A percentile compares a stretch with the other conserved stretches of the same genome.
Conservation (phyloP, 2,113 vertebrate genomes). For the Gavialis gangeticus region DNA sequence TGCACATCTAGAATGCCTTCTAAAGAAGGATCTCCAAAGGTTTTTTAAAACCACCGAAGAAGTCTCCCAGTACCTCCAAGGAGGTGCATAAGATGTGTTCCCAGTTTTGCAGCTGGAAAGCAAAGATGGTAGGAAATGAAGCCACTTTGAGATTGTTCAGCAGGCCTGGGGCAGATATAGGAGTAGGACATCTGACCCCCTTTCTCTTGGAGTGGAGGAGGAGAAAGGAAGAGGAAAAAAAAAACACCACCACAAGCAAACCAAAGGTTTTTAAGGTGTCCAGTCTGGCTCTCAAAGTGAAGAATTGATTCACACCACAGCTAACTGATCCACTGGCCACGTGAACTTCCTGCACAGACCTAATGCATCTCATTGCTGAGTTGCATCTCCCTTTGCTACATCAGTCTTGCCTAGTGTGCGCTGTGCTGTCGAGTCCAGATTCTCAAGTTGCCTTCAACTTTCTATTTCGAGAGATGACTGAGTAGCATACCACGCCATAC, state of each 20-base stretch:
- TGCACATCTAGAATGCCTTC: background rate
- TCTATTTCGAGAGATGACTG: rapidly evolving
- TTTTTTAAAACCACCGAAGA: background rate
- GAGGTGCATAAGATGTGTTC: background rate
- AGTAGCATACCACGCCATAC: background rate
- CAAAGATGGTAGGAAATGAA: background rate
- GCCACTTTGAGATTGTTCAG: background rate
- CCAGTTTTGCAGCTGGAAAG: background rate
- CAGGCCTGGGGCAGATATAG: background rate
- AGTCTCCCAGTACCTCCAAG: background rate
- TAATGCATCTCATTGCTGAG: background rate
- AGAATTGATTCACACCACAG: background rate
- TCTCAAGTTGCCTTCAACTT: background rate
- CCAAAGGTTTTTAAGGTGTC: background rate
- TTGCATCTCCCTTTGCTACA: background rate
- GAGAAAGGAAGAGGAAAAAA: background rate
- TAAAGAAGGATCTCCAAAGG: background rate
- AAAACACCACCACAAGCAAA: too few species aligned
- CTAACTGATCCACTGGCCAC: background rate
- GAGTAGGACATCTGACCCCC: background rate
- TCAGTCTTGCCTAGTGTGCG: background rate
- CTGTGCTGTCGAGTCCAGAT: background rate
- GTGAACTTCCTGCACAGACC: background rate
- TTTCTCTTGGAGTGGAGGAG: background rate
- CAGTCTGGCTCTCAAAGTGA: background rate